Evolutionary conservation across 2,888 invertebrate species (phyloP).

Genomic region (Athalia rosae): DNA sequence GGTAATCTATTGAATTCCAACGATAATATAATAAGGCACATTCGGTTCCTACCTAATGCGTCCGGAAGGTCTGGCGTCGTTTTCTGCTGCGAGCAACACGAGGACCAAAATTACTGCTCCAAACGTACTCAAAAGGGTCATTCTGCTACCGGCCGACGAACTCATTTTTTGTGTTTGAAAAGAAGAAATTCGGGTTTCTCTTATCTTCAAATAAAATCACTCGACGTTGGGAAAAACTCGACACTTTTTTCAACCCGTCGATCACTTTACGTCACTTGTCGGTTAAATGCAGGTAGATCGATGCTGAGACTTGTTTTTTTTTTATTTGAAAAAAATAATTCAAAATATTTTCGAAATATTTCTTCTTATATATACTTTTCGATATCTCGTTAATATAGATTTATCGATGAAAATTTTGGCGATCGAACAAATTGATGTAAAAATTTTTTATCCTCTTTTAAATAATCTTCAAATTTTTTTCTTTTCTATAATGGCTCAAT

Average conservation of each 20-base stretch:
- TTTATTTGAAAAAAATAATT: background rate
- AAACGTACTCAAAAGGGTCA: constrained; percentile 46
- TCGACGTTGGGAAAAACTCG: constrained; percentile 10
- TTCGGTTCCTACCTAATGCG: constrained; percentile 59
- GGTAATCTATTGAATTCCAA: too few species aligned
- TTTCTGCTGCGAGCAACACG: constrained; percentile 55
- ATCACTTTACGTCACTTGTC: constrained; percentile 25
- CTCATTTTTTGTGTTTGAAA: constrained; percentile 12
- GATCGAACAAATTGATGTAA: background rate
- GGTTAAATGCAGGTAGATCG: background rate
- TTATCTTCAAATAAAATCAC: background rate
- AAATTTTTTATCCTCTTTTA: constrained; percentile 24
- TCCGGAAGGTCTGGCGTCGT: constrained; percentile 59
- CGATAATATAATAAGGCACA: too few species aligned
- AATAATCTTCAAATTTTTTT: constrained; percentile 50
- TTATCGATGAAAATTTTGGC: background rate
- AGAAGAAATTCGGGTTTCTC: too few species aligned
- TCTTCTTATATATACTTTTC: too few species aligned
- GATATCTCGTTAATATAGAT: too few species aligned
- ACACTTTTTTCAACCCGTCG: background rate
- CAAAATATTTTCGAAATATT: background rate
- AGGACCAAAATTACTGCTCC: constrained; percentile 54
- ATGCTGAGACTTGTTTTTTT: background rate
- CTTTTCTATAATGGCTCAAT: constrained; percentile 36
- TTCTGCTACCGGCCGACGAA: constrained; percentile 44